Evolutionary conservation across 2,888 invertebrate species (phyloP).

Genomic region (Mellilla xanthometata): DNA sequence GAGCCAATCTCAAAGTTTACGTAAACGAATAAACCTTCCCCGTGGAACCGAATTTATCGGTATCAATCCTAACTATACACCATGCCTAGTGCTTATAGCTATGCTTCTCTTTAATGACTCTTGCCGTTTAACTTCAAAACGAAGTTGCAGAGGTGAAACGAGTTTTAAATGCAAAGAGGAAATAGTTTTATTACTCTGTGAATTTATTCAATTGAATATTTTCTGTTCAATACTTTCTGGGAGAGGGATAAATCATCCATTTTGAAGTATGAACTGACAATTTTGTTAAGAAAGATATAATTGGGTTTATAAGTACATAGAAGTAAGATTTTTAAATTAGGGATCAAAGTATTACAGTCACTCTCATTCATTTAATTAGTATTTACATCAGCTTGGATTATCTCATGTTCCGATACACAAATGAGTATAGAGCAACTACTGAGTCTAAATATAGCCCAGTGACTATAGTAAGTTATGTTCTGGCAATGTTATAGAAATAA

Average conservation of each 20-base stretch:
- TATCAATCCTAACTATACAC: slow-evolving; percentile 57
- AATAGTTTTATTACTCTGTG: slow-evolving; percentile 13
- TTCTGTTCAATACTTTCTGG: background rate
- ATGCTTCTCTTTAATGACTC: slow-evolving; percentile 26
- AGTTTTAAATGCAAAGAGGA: slow-evolving; percentile 19
- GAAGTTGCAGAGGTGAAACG: slow-evolving; percentile 20
- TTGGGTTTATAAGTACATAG: too few species aligned
- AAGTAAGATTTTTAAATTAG: too few species aligned
- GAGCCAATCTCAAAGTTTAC: slow-evolving; percentile 81
- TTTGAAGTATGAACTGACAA: too few species aligned
- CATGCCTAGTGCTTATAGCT: slow-evolving; percentile 1
- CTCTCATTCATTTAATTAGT: too few species aligned
- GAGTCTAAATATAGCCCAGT: too few species aligned
- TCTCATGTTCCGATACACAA: too few species aligned
- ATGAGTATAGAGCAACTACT: too few species aligned
- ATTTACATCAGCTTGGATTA: too few species aligned
- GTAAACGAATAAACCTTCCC: slow-evolving; percentile 78
- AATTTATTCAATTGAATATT: slow-evolving; percentile 12
- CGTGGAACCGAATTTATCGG: slow-evolving; percentile 70
- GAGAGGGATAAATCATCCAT: background rate
- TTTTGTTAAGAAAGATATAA: too few species aligned
- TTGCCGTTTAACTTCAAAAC: slow-evolving; percentile 26
- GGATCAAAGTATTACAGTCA: too few species aligned
- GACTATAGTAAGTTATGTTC: too few species aligned
- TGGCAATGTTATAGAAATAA: too few species aligned